Evolutionary conservation across 2,888 invertebrate genomes (phyloP), one percentile per base, ranked within the genome.

Genomic region (Drosophila ezoana): DNA sequence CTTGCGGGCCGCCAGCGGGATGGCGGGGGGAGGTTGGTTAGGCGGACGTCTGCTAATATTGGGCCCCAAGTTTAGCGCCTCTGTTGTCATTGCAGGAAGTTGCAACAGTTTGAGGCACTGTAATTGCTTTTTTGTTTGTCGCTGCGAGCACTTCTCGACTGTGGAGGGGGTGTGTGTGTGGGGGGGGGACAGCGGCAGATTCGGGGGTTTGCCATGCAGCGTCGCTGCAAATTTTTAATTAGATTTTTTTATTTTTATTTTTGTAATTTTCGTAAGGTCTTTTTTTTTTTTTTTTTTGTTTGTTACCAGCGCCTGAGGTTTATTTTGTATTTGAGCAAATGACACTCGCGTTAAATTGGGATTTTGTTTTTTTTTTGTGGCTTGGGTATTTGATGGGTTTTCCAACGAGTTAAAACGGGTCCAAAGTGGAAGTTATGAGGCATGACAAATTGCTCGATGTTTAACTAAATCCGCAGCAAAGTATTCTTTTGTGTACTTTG

Each of bases 101-200:
- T 89, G 89, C 86, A 86, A 87, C 89, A 90, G 87, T 87, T 90
- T 86, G 87, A 79, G 90, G 86, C 84, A 76, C 76, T 84, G 87
- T 89, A 89, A 90, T 89, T 89, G 90, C 89, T 89, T 89, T 89
- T 87, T 90, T 87, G 89, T 87, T 84, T 76, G 67, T 80, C 72
- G 81, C 72, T 70, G 73, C 65, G 52, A 67, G 72, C 61, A 32
- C 33, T 40, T 28, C 5, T 16, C 14, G 43, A 37, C 1, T 14
- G 40, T 16, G 43, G 8, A 38, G 13, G 28, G 44, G 20, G 11
- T 23, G 8, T 28, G 23, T 18, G 2, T 18, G 5, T 4, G 3
- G 10, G 56, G 37, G 41, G 10, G n/a, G 16, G 38, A 11, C 9
- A 4, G 14, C 6, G 44, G 20, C 32, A 44, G 41, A 23, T 65